These are phyloP conservation scores for Goniozus legneri DNA, from an alignment of 1,140 invertebrate genomes.

Conservation along the genomic window DNA sequence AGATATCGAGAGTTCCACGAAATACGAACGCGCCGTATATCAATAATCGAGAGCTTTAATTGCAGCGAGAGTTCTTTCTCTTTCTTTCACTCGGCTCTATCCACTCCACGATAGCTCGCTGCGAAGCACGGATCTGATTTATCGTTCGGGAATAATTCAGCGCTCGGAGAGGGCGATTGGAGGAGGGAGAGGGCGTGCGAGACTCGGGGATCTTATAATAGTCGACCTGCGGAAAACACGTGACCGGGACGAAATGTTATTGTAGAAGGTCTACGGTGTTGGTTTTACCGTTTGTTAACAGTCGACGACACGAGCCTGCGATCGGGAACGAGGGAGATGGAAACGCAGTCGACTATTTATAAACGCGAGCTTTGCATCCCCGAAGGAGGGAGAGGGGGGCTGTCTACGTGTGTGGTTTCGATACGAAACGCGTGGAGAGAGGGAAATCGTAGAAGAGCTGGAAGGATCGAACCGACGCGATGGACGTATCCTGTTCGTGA, in stretches of 20 bases:
- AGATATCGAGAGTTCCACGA: too few relatives aligned
- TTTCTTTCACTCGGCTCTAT: too few relatives aligned
- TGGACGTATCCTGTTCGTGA: constrained; percentile 17
- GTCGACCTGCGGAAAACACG: constrained; percentile 38
- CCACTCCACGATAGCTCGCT: not conserved
- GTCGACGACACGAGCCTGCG: constrained; percentile 29
- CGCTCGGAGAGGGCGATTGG: not conserved
- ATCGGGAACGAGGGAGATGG: too few relatives aligned
- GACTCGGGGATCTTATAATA: constrained; percentile 41
- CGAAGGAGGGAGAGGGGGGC: constrained; percentile 5
- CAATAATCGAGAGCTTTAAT: too few relatives aligned
- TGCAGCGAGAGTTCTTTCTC: too few relatives aligned
- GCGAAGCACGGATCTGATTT: not conserved
- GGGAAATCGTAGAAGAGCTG: constrained; percentile 26
- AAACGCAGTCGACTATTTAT: constrained; percentile 43
- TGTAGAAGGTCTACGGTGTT: constrained; percentile 46
- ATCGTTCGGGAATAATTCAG: too few relatives aligned
- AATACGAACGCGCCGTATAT: too few relatives aligned
- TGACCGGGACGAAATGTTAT: constrained; percentile 49
- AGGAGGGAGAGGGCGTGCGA: not conserved
- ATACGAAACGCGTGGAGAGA: constrained; percentile 14
- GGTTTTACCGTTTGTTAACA: constrained; percentile 51
- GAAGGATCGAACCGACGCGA: constrained; percentile 15
- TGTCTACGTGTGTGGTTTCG: constrained; percentile 39
- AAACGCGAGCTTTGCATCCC: constrained; percentile 30